These are phyloP conservation scores for Drosophila mojavensis DNA, from an alignment of 1,140 invertebrate species.

Conservation along the genomic window DNA sequence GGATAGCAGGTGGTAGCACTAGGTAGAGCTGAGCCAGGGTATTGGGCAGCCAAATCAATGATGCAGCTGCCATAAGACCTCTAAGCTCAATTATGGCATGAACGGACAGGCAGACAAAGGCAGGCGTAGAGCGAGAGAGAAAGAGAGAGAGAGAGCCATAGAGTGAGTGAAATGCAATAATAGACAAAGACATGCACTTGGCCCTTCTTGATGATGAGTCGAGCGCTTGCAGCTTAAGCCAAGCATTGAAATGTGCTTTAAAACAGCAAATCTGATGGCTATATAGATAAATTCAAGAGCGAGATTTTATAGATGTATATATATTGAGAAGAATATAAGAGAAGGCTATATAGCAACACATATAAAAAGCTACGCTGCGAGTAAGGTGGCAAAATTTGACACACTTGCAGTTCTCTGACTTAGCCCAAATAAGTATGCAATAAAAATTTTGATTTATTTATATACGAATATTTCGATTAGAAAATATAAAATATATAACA, in stretches of 20 bases:
- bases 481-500: background rate
- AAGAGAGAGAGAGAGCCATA: conserved; percentile 12
- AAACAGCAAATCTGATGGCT: background rate
- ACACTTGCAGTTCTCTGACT: too few species aligned
- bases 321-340: too few species aligned
- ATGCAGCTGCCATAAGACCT: conserved; percentile 75
- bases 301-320: background rate
- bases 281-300: background rate
- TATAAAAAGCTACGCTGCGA: too few species aligned
- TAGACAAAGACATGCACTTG: conserved; percentile 28
- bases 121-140: conserved; percentile 6
- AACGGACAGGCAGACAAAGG: conserved; percentile 32
- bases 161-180: conserved; percentile 15
- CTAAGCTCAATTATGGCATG: conserved; percentile 74
- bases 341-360: background rate
- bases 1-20: background rate
- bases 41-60: conserved; percentile 63
- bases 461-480: background rate
- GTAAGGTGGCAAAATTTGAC: too few species aligned
- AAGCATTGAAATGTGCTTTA: conserved; percentile 7
- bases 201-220: conserved; percentile 57
- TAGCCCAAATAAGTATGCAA: conserved; percentile 60
- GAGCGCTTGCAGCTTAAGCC: conserved; percentile 52
- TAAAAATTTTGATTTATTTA: background rate
- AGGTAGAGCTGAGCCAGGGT: background rate